phyloP scores from a whole-genome alignment of 1,140 invertebrate species.

The Magallana angulata region DNA sequence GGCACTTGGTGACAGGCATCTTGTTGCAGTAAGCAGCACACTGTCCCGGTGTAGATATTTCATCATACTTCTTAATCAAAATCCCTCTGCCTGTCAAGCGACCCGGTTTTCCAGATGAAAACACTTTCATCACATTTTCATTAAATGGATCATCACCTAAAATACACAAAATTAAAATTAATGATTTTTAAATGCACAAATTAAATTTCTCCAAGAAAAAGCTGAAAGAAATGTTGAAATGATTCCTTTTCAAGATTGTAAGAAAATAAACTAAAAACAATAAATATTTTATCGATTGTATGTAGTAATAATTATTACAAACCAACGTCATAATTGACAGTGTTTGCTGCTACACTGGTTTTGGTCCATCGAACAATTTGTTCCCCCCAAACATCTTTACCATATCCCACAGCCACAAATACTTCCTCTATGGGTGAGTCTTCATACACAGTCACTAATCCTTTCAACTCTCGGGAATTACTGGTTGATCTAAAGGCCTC shows the following conservation, averaged over 20 bases:
- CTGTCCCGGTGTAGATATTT: conserved; percentile 42
- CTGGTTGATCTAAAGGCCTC: conserved; percentile 60
- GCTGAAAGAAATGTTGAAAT: neutral
- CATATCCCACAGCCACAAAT: conserved; percentile 59
- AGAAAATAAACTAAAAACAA: neutral
- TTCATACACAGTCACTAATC: conserved; percentile 62
- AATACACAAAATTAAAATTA: neutral
- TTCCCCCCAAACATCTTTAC: conserved; percentile 62
- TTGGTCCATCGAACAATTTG: conserved; percentile 48
- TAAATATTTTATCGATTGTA: neutral
- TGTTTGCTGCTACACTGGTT: conserved; percentile 37
- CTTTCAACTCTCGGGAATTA: conserved; percentile 60
- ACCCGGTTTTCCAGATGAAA: conserved; percentile 56
- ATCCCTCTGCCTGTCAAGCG: conserved; percentile 56
- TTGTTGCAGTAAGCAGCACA: conserved; percentile 64
- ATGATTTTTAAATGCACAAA: neutral
- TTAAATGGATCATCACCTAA: conserved; percentile 59
- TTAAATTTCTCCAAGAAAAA: neutral
- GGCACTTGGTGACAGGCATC: conserved; percentile 58
- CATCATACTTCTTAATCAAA: conserved; percentile 36
- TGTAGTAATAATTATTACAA: neutral
- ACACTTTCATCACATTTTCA: conserved; percentile 53
- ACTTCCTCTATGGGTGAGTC: conserved; percentile 58
- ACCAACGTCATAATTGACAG: conserved; percentile 47
- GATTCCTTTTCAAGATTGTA: neutral